Percentiles rank a stretch among this genome's conserved stretches.
Conservation (phyloP, 2,888 invertebrate species). For the Punctoribates punctum region DNA sequence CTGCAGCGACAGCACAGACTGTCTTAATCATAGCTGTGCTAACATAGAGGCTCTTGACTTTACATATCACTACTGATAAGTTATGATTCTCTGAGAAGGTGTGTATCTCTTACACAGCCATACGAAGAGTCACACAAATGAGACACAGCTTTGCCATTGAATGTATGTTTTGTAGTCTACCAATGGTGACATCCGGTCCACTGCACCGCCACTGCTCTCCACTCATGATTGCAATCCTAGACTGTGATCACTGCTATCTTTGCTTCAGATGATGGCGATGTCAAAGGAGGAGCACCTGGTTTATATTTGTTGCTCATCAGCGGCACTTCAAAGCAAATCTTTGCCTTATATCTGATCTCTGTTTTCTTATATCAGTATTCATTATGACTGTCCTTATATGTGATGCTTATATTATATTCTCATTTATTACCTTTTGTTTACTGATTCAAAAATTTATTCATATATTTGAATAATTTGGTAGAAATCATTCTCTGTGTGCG, state of each 20-base stretch:
- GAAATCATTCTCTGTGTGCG: too few relatives aligned
- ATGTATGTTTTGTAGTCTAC: background rate
- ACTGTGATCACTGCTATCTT: background rate
- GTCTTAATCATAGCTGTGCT: background rate
- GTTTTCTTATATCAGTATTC: too few relatives aligned
- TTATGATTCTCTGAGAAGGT: slow-evolving; percentile 15
- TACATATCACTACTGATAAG: slow-evolving; percentile 1
- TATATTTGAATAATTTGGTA: slow-evolving; percentile 15
- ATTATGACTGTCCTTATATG: too few relatives aligned
- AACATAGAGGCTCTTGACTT: slow-evolving; percentile 4
- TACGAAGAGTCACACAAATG: background rate
- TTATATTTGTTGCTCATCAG: background rate
- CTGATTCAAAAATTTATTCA: background rate
- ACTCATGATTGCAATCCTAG: background rate
- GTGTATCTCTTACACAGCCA: background rate
- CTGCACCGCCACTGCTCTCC: background rate
- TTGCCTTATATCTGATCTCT: too few relatives aligned
- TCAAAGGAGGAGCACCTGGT: background rate
- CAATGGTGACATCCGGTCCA: slow-evolving; percentile 9
- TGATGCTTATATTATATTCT: too few relatives aligned
- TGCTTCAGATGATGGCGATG: background rate
- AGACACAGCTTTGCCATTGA: background rate
- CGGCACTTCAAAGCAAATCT: background rate
- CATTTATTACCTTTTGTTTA: background rate
- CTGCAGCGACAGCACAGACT: background rate